Evolutionary conservation across 2,797 vertebrate species (phyloP).

Genomic region (Notoglanidium macrostoma): DNA sequence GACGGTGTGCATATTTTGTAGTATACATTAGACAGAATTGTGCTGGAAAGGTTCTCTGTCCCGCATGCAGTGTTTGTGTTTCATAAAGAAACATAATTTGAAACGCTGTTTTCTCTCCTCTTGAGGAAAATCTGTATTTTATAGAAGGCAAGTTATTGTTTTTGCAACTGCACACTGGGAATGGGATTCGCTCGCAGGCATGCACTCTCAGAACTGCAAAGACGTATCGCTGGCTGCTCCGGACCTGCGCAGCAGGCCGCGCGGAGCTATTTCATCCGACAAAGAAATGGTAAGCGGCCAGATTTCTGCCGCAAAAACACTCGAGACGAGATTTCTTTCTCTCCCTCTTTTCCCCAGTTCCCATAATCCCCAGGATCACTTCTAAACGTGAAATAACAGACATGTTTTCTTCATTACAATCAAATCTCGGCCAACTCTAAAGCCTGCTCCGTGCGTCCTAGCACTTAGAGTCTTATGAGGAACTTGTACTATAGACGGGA

Average conservation of each 20-base stretch:
- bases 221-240: not conserved
- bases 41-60: not conserved
- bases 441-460: constrained; percentile 13
- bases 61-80: constrained; percentile 32
- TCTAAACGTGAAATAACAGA: constrained; percentile 59
- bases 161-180: constrained; percentile 19
- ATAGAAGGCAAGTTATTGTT: constrained; percentile 39
- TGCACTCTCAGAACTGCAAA: not conserved
- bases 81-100: constrained; percentile 23
- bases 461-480: constrained; percentile 1
- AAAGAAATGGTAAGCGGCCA: constrained; percentile 28
- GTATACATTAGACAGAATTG: constrained; percentile 7
- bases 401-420: constrained; percentile 61
- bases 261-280: constrained; percentile 1
- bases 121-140: constrained; percentile 32
- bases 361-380: constrained; percentile 49
- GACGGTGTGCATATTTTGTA: not conserved
- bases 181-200: not conserved
- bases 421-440: constrained; percentile 35
- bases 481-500: not conserved
- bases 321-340: constrained; percentile 38
- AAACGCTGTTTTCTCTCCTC: constrained; percentile 28
- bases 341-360: constrained; percentile 48
- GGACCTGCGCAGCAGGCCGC: constrained; percentile 18
- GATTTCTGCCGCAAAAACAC: constrained; percentile 10